Base-by-base conservation (phyloP, 2,888 invertebrate species). In the Chaetogeoica ovagalla region DNA sequence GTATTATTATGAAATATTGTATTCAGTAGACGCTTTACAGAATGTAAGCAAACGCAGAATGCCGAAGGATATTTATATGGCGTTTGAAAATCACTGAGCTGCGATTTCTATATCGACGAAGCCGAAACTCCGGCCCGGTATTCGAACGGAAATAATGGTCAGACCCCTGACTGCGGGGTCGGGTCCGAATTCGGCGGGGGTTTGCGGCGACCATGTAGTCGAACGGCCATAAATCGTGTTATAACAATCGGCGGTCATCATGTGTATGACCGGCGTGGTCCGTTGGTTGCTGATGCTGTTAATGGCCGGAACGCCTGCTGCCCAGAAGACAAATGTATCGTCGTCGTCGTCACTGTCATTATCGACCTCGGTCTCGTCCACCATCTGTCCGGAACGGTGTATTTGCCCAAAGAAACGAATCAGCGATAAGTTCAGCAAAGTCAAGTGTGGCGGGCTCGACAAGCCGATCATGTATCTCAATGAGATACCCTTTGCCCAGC, bases 1-100 rank as follows among this genome's bases (percentile, higher is more conserved):
- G n/a, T 30, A 30, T 30, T 30, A 30, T 30, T 30, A 30, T 30
- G 30, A 2, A 30, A 30, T 30, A 57, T n/a, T n/a, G n/a, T 65
- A 65, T 73, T 48, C 30, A 15, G 30, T 74, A 30, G 15, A 11
- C 23, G n/a, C 11, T 9, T 1, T 15, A 59, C 15, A 9, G 11
- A 57, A 39, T 79, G 63, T 79, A 79, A 71, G 71, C 79, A 79
- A 79, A 71, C 79, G 39, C 48, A 43, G 7, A 66, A 70, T 55
- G 37, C n/a, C 43, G 2, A 9, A 2, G 48, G 48, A 48, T 15
- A 13, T 48, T 48, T 13, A 11, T 13, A 11, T 13, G 11, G 13
- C 48, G 48, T 48, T 48, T 48, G 48, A 48, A 48, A 43, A 3
- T 11, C 15, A 13, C 15, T 13, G 13, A 13, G 15, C 15, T 13